Base-by-base conservation (phyloP, 2,888 invertebrate species). In the Parnassius glacialis region DNA sequence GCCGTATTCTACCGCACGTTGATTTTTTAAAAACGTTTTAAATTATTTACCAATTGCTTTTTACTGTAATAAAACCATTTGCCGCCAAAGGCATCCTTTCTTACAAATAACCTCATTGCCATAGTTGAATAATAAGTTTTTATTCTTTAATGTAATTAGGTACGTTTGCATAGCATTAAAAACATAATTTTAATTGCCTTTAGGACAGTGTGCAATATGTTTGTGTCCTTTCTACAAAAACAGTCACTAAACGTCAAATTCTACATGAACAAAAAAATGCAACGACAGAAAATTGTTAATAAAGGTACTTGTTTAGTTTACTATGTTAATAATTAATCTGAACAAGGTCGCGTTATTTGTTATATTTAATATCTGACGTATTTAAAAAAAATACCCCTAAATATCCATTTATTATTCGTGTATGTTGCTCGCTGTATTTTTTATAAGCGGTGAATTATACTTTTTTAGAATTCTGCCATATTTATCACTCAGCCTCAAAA, bases 111-210 rank as follows among this genome's bases (percentile, higher is more conserved):
- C 45, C 41, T 54, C 59, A 58, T 62, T 9, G 59, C 52, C 52
- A 62, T 50, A 20, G 12, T 20, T 51, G 11, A 59, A 52, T 50
- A 63, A 51, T 20, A 16, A 42, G 51, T 72, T 72, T 71, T 73
- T 70, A 75, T 75, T 71, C 67, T 73, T 52, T 70, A 63, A 64
- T 65, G 60, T 67, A 64, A 67, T 68, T 67, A 65, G 61, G 66
- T 58, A 65, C 80, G 79, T 85, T 83, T 84, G 79, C 80, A 74
- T 78, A 81, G 74, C 73, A 77, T 78, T 78, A 78, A 73, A 69
- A 73, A 65, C 69, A 70, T 68, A 70, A 67, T 65, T 67, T 51
- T 42, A 50, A 60, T 57, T 64, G 59, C 60, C 63, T 64, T 48
- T n/a, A 52, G 59, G 58, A 12, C 44, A n/a, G 44, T 58, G 45